Evolutionary conservation across 2,888 invertebrate genomes (phyloP).

Genomic region (Dryobotodes eremita): DNA sequence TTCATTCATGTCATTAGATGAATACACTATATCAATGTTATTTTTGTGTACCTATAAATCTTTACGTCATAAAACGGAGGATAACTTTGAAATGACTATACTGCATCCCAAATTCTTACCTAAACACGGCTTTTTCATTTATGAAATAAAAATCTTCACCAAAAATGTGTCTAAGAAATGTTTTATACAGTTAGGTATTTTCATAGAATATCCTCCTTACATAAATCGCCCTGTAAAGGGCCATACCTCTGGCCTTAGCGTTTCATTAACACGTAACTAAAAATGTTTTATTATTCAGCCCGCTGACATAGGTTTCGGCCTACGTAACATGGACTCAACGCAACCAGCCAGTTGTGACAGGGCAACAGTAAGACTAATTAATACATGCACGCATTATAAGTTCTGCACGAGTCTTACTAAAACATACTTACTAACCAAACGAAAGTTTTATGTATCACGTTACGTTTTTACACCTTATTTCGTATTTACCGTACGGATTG

Average conservation of each 20-base stretch:
- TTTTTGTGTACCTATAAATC: slow-evolving; percentile 31
- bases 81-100: slow-evolving; percentile 41
- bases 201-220: slow-evolving; percentile 27
- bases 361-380: slow-evolving; percentile 85
- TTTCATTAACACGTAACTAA: slow-evolving; percentile 62
- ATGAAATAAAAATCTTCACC: neutral
- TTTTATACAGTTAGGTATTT: slow-evolving; percentile 5
- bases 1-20: slow-evolving; percentile 47
- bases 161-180: neutral
- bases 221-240: slow-evolving; percentile 51
- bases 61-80: slow-evolving; percentile 10
- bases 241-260: slow-evolving; percentile 69
- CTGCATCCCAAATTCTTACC: neutral
- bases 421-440: slow-evolving; percentile 51
- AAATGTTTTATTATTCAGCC: slow-evolving; percentile 83
- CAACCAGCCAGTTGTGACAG: slow-evolving; percentile 86
- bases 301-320: slow-evolving; percentile 86
- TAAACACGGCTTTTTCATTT: neutral
- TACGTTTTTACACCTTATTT: slow-evolving; percentile 24
- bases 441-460: slow-evolving; percentile 37
- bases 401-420: slow-evolving; percentile 73
- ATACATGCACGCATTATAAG: slow-evolving; percentile 80
- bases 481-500: slow-evolving; percentile 1
- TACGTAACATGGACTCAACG: slow-evolving; percentile 86
- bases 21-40: slow-evolving; percentile 34